A percentile compares a stretch with the other conserved stretches of the same genome.
phyloP scores from a whole-genome alignment of 1,140 invertebrate species.

The Drosophila sturtevanti region DNA sequence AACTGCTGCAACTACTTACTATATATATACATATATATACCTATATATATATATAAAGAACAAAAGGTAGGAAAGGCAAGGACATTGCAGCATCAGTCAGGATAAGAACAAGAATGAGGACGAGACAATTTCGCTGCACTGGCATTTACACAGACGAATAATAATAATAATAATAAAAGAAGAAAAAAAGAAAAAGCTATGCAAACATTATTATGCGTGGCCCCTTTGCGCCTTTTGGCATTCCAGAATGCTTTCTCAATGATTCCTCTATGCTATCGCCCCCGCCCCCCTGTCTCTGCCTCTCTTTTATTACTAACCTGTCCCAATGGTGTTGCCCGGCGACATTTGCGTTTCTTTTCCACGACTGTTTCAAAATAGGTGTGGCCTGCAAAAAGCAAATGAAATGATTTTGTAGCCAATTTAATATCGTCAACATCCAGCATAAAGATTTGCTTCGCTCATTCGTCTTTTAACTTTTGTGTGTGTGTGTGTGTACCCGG shows the following conservation, averaged over 20 bases:
- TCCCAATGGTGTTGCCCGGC: not conserved
- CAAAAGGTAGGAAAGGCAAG: slow-evolving; percentile 5
- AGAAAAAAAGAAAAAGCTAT: slow-evolving; percentile 58
- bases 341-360: not conserved
- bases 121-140: slow-evolving; percentile 52
- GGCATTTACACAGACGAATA: slow-evolving; percentile 71
- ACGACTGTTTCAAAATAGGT: not conserved
- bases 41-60: not conserved
- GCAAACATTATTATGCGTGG: slow-evolving; percentile 73
- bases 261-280: not conserved
- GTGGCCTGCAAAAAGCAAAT: slow-evolving; percentile 5
- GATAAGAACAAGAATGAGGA: slow-evolving; percentile 9
- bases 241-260: not conserved
- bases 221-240: not conserved
- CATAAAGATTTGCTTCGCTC: not conserved
- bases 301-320: not conserved
- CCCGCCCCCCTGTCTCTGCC: not conserved
- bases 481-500: too few relatives aligned
- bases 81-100: slow-evolving; percentile 39
- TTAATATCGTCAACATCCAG: slow-evolving; percentile 7
- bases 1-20: slow-evolving; percentile 9
- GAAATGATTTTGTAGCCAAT: slow-evolving; percentile 9
- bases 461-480: not conserved
- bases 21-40: not conserved
- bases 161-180: slow-evolving; percentile 66